A percentile compares a stretch with the other conserved stretches of the same genome.
phyloP scores from a whole-genome alignment of 2,888 invertebrate species.

The Dendrolimus houi region DNA sequence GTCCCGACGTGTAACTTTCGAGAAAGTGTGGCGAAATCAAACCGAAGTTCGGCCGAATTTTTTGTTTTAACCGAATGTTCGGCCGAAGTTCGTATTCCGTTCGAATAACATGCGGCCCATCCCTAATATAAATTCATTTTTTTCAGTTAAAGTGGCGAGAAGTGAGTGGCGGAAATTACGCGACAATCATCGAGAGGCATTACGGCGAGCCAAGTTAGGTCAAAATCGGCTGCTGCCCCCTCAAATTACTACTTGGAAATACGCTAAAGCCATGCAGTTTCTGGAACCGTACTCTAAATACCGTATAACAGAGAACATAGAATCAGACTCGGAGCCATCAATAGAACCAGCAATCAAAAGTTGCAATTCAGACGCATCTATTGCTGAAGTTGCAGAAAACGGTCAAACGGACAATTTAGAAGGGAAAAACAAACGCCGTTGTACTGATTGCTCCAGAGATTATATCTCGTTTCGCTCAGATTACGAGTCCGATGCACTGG shows the following conservation, averaged over 20 bases:
- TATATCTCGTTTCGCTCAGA: constrained; percentile 12
- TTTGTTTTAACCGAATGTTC: too few relatives aligned
- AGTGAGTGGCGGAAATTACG: constrained; percentile 64
- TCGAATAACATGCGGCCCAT: too few relatives aligned
- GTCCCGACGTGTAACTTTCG: too few relatives aligned
- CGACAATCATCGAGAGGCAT: constrained; percentile 60
- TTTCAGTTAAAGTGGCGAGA: constrained; percentile 56
- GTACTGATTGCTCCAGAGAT: constrained; percentile 18
- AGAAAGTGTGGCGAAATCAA: too few relatives aligned
- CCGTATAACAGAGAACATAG: constrained; percentile 61
- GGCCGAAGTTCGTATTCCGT: too few relatives aligned
- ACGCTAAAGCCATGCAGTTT: constrained; percentile 65
- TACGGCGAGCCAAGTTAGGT: constrained; percentile 60
- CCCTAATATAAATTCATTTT: constrained; percentile 1
- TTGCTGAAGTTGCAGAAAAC: constrained; percentile 27
- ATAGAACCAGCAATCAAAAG: constrained; percentile 15
- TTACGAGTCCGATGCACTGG: constrained; percentile 43
- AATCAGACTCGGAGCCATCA: constrained; percentile 36
- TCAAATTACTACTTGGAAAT: constrained; percentile 67
- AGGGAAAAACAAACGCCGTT: constrained; percentile 30
- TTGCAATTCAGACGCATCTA: constrained; percentile 44
- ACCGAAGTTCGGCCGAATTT: too few relatives aligned
- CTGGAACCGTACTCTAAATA: constrained; percentile 67
- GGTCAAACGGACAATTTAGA: constrained; percentile 13
- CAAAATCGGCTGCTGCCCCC: constrained; percentile 63